Evolutionary conservation across 2,797 vertebrate species (phyloP), one percentile per base, ranked within the genome.

Genomic region (Paramormyrops hopkinsi): DNA sequence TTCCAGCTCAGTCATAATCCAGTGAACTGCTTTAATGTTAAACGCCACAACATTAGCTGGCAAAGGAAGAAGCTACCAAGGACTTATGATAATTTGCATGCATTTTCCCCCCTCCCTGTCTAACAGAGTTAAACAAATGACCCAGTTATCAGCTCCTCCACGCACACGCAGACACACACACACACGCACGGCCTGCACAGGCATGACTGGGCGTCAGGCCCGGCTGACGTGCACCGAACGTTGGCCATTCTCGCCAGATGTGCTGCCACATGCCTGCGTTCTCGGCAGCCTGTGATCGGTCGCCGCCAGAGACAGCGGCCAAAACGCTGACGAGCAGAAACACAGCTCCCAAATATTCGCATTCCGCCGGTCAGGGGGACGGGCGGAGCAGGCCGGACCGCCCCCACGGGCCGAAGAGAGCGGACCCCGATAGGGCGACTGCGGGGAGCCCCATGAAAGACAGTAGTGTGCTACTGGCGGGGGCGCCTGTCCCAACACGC

Each of bases 161-260:
- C 14, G 3, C 51, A 53, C 51, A 0, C 44, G 48, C 89, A 89
- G 90, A 88, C 90, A 25, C 51, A 54, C 88, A 89, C 90, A 0
- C 29, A 65, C 89, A 89, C 91, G 88, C 90, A 25, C 51, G 41
- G 54, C 91, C 54, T 94, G 95, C 94, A 48, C 91, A 48, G 94
- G 53, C 94, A 92, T 76, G 94, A 93, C 88, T 0, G 53, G 51
- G 89, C 1, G 89, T 90, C 91, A 46, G 94, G 53, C 94, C 92
- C 62, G 94, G 92, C 88, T 0, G 0, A 79, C 29, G 44, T 79
- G 37, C 5, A 6, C 44, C 12, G 2, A 14, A 6, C 14, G 44
- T 73, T 41, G 54, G 88, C 50, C 79, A 88, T 91, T 73, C 89
- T 89, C 76, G 54, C 62, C 56, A 48, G 1, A 76, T 91, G 82